Base-by-base conservation (phyloP, 1,140 invertebrate species). In the Pseudobourletiella spinata region DNA sequence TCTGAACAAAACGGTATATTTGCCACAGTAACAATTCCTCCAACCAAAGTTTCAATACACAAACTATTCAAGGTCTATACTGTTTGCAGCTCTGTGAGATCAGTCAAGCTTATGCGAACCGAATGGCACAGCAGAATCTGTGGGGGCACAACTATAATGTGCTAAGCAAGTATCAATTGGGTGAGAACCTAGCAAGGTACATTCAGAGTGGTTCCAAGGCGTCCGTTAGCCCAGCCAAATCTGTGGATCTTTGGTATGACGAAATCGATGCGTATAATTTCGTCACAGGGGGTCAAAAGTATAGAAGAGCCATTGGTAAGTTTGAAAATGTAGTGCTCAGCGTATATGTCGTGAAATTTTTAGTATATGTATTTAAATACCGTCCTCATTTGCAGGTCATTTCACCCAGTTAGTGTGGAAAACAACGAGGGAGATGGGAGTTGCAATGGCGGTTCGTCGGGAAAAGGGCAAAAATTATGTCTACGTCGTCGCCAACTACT, bases 211-310 rank as follows among this genome's bases (percentile, higher is more conserved):
- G 29, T 16, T 20, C 18, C 22, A 26, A 39, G 3, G n/a, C 20
- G 18, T 6, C 20, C 8, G 22, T 51, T 22, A 52, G 58, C 18
- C 28, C 43, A 18, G 32, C 16, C 3, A 22, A 18, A 14, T 35
- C 54, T 4, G 16, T 57, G 11, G n/a, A 20, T 35, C 15, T 35
- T 3, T 57, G 55, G 54, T 63, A 63, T 50, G 51, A 66, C 20
- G 64, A 66, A 50, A 59, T 66, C 26, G 55, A 62, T 18, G 59
- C 58, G 24, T 66, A 62, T n/a, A 43, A 66, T 24, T 66, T 66
- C 20, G 6, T 1, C 0, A 52, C 39, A 1, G 64, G 54, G 2
- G 1, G 28, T 3, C 14, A 20, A 44, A 58, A 66, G 52, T 24
- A 48, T 8, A 15, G 39, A 30, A 35, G 57, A 44, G 2, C n/a